Base-by-base conservation (phyloP, 2,888 invertebrate genomes). In the Dusona sp. region DNA sequence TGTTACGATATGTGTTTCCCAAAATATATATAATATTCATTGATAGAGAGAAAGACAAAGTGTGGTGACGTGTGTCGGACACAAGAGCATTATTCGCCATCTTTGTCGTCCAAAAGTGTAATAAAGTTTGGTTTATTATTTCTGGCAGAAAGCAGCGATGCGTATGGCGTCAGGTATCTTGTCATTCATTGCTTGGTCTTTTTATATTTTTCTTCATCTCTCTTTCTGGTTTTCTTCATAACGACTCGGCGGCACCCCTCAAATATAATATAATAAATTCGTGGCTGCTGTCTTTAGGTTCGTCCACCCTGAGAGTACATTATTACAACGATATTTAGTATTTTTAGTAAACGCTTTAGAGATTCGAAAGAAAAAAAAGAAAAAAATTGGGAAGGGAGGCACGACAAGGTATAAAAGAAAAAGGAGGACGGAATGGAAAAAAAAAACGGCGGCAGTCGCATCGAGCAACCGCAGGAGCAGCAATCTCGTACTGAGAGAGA, bases 401-500 rank as follows among this genome's bases (percentile, higher is more conserved):
- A 65, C 29, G 19, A n/a, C 16, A 45, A 48, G 45, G 74, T 29
- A 80, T 19, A 61, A 80, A 88, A 79, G 72, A 80, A 89, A 84
- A 88, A 73, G 81, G 88, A 38, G 57, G 79, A 77, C 74, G 72
- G 79, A 84, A 68, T 61, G 86, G 48, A 72, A 81, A 90, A 88
- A 88, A 88, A 91, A 90, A 90, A 88, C 89, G 88, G 86, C 89
- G 89, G 89, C 89, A 89, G 88, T 85, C 87, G 88, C 84, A 85
- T 80, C 88, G 84, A 85, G 88, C 90, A 84, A 85, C 85, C 87
- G 83, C 85, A 83, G 74, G 79, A 75, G 73, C 85, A 79, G 79
- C 79, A 72, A 73, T 61, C 38, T 38, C 67, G 45, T 2, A 48
- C 29, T 25, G 48, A 45, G 48, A 25, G 70, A 45, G 29, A 45